These are phyloP conservation scores for Cirrhinus mrigala DNA, from an alignment of 2,797 vertebrate genomes.

Conservation along the genomic window DNA sequence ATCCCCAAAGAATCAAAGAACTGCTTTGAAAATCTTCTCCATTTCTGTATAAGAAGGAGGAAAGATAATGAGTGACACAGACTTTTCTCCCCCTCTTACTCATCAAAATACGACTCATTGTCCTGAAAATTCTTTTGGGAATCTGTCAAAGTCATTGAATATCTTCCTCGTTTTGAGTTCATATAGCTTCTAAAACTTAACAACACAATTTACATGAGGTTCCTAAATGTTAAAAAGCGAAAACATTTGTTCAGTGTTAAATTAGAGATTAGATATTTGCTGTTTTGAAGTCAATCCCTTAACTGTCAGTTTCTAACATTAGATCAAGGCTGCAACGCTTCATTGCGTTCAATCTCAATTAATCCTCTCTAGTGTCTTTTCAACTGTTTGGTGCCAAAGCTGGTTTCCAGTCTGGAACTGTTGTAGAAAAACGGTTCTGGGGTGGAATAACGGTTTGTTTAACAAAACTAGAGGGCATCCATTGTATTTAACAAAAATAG, in stretches of 20 bases:
- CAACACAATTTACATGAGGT: not conserved
- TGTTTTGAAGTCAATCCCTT: not conserved
- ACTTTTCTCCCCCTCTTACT: not conserved
- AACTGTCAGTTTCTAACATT: conserved; percentile 16
- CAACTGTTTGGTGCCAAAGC: not conserved
- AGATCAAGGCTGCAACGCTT: conserved; percentile 27
- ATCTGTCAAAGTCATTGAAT: conserved; percentile 27
- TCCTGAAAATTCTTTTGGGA: not conserved
- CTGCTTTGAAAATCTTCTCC: conserved; percentile 16
- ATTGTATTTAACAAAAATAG: not conserved
- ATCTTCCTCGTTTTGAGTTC: conserved; percentile 5
- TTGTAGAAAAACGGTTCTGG: not conserved
- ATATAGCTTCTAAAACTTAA: not conserved
- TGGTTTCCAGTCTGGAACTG: not conserved
- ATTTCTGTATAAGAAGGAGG: not conserved
- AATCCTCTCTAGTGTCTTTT: not conserved
- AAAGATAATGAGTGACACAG: conserved; percentile 26
- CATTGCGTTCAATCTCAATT: conserved; percentile 9
- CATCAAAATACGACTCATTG: conserved; percentile 22
- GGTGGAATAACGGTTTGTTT: not conserved
- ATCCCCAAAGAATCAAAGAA: conserved; percentile 26
- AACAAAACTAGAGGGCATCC: not conserved
- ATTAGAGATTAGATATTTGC: not conserved
- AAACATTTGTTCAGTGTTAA: conserved; percentile 25
- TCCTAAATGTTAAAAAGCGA: not conserved